phyloP scores from a whole-genome alignment of 2,113 vertebrate genomes.

The Tupaia chinensis region DNA sequence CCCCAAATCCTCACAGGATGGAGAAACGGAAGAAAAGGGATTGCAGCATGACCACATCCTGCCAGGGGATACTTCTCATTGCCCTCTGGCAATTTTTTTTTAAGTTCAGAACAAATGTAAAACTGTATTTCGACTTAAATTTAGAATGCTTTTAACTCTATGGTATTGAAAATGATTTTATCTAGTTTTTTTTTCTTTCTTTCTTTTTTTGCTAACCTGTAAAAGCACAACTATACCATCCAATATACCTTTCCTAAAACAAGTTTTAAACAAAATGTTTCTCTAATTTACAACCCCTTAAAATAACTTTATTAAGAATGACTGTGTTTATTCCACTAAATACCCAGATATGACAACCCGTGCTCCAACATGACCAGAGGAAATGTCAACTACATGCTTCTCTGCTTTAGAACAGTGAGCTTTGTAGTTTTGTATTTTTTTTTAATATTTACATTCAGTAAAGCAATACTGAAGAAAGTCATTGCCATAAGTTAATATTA shows the following conservation, averaged over 20 bases:
- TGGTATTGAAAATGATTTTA: neutral
- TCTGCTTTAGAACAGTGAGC: neutral
- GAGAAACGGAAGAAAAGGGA: too few relatives aligned
- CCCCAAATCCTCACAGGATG: too few relatives aligned
- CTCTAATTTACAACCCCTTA: neutral
- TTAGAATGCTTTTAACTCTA: neutral
- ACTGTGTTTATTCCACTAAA: constrained; percentile 27
- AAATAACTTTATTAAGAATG: neutral
- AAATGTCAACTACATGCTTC: neutral
- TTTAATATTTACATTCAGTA: neutral
- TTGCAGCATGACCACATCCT: too few relatives aligned
- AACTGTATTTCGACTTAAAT: neutral
- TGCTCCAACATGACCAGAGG: neutral
- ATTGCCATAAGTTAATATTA: neutral
- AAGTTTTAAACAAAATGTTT: constrained; percentile 12
- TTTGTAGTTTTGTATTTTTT: neutral
- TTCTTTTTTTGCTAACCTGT: neutral
- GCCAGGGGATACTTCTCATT: too few relatives aligned
- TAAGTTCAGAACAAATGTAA: neutral
- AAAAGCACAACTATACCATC: constrained; percentile 29
- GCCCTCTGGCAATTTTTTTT: too few relatives aligned
- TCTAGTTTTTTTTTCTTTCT: neutral
- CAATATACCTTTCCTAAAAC: neutral
- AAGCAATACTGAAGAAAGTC: neutral
- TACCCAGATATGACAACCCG: neutral